Evolutionary conservation across 2,113 vertebrate genomes (phyloP), one percentile per base, ranked within the genome.

Genomic region (Cochlearius cochlearius): DNA sequence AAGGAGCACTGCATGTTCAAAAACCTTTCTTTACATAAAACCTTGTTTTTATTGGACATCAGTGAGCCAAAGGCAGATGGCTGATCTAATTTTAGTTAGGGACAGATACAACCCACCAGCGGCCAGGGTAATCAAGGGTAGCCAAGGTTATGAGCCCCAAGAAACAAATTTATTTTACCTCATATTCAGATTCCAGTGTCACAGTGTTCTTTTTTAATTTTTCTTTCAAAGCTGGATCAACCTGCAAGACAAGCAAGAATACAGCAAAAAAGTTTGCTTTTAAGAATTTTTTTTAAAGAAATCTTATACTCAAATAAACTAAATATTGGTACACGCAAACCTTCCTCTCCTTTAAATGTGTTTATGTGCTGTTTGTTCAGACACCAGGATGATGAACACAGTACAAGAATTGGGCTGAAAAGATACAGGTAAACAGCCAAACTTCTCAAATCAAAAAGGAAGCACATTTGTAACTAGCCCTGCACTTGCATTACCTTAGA

Each of bases 141-240:
- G 56, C 47, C 85, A 96, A 95, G 92, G 82, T 73, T 90, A 92
- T 66, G 21, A 88, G 88, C 94, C 66, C n/a, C 63, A 78, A 87
- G 82, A 75, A 95, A 92, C 43, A 72, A 66, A 88, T 63, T 93
- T 92, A 95, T 83, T 58, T 56, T 98, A 99, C 99, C 99, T 99
- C 95, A 38, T 99, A 99, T 94, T 99, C 99, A 62, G 99, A 98
- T 95, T 99, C 98, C 97, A 99, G 97, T 8, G 98, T 97, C 49
- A 98, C 86, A 81, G 98, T 96, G 80, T 97, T 98, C 80, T 95
- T 94, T 88, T 98, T 98, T 62, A 99, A 78, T 95, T 95, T 98
- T 94, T 98, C 98, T 96, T 98, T 98, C 75, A 99, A 97, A 59
- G 97, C 96, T 90, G 99, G 98, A 97, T 99, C 98, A 91, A 99